Base-by-base conservation (phyloP, 1,140 invertebrate species). In the Stenopsyche tienmushanensis region DNA sequence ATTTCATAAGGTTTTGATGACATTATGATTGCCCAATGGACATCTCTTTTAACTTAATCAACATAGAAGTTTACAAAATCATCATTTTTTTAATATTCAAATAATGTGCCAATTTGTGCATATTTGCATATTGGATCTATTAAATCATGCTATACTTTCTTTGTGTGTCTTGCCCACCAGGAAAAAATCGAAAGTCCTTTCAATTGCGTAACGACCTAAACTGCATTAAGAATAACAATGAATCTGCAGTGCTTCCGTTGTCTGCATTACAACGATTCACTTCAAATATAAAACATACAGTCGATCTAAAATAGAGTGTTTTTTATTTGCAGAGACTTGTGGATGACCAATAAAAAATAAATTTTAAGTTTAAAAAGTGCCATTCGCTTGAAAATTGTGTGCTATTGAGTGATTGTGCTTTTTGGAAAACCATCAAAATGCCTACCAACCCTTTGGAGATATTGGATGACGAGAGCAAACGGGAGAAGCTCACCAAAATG, bases 171-270 rank as follows among this genome's bases (percentile, higher is more conserved):
- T 18, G 10, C 10, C 8, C 5, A n/a, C n/a, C 34, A 60, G 57
- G 57, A 60, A 26, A 60, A 60, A 60, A 60, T n/a, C 29, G 57
- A 60, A 60, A 60, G 57, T 60, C 57, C 57, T 60, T n/a, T 60
- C 24, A n/a, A n/a, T 57, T 57, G 15, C 29, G 29, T 25, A 60
- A 60, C 34, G 20, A 24, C 13, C 18, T 7, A 54, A 25, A 18
- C 2, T 17, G 29, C 29, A 15, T 42, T 39, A 8, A 5, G 53
- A 29, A 57, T 57, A 57, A 25, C 34, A 60, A 45, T 60, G 15
- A 21, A 1, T 20, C 47, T 1, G 21, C 47, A 44, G 18, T 44
- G 13, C 41, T 44, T 44, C 18, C 41, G 41, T 44, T 17, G 13
- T 3, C 41, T 13, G 18, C n/a, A 13, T 13, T 44, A 13, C 13